Evolutionary conservation across 2,113 vertebrate species (phyloP), one percentile per base, ranked within the genome.

Genomic region (Drymodes brunneopygia): DNA sequence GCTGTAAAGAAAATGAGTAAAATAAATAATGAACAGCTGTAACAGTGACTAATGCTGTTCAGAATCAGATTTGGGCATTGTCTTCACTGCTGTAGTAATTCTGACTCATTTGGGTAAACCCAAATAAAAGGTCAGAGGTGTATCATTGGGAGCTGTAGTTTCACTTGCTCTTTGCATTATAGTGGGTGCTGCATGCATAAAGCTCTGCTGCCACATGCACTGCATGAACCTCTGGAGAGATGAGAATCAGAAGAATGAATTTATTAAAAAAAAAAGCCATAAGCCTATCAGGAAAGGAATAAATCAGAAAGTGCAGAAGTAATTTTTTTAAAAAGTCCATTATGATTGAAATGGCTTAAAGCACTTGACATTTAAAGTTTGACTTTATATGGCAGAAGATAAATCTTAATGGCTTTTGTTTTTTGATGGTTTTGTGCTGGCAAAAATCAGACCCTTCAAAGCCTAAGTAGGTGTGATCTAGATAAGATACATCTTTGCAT

Each of bases 321-420:
- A 81, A 67, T 72, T 95, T 95, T 91, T 96, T 50, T 1, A 5
- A 4, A 33, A 94, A 75, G 84, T 90, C 83, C 35, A 82, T 83
- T 96, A 88, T 95, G 72, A 94, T 87, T 83, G 25, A 94, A 83
- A 90, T 91, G 88, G 81, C 78, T 96, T 91, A 90, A 96, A 95
- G 94, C 29, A 66, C 69, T 95, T 95, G 81, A 95, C 95, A 88
- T 94, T 95, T 92, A 83, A 96, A 96, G 72, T 85, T 95, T 79
- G 64, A 71, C 64, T 75, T 92, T 93, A 80, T 93, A 71, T 56
- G 57, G 44, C 28, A 66, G 86, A 93, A 92, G 35, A 74, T 73
- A 66, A 79, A 93, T 95, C 62, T 85, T 83, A 67, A 71, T 15
- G 27, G 67, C 85, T 71, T 88, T 92, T 97, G 61, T 28, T 54